Base-by-base conservation (phyloP, 2,113 vertebrate genomes). In the Callipepla squamata region DNA sequence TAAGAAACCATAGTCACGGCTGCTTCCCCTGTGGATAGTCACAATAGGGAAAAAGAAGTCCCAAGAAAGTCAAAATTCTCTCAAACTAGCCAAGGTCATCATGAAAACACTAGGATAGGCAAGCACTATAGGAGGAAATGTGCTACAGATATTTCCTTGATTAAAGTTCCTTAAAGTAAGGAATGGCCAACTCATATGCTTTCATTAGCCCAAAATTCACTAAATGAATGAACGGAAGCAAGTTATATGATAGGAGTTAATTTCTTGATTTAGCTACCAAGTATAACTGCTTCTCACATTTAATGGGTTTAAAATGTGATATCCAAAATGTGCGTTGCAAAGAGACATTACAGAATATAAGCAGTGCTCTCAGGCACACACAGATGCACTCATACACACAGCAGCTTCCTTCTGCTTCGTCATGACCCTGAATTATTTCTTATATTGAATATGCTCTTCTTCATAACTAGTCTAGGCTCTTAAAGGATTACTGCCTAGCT, bases 231-330 rank as follows among this genome's bases (percentile, higher is more conserved):
- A 68, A 63, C 23, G 28, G 74, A 18, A 77, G 19, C 32, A 76
- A 13, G 47, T 7, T 83, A 53, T 78, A 59, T 74, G 38, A 47
- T 2, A 86, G 53, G 68, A 94, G 58, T 65, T 90, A 78, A 93
- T 95, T 63, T 68, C 66, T 81, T 9, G 6, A 65, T 94, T 92
- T 90, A 89, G 53, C 58, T 73, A 7, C 57, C 15, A 11, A 3
- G 5, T 20, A 26, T 36, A 79, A 89, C 53, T 53, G 62, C 84
- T 89, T 68, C 80, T 95, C 57, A 65, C 48, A 47, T 48, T 84
- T 95, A 90, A 80, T 51, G 23, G 65, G 44, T n/a, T 90, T 93
- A 79, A 88, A 90, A 84, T 36, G 62, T 40, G 42, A 58, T 44
- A 44, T 61, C 57, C 30, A 78, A 92, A 90, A 68, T 13, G 67